Evolutionary conservation across 2,113 vertebrate species (phyloP), one percentile per base, ranked within the genome.

Genomic region (Delphinus delphis): DNA sequence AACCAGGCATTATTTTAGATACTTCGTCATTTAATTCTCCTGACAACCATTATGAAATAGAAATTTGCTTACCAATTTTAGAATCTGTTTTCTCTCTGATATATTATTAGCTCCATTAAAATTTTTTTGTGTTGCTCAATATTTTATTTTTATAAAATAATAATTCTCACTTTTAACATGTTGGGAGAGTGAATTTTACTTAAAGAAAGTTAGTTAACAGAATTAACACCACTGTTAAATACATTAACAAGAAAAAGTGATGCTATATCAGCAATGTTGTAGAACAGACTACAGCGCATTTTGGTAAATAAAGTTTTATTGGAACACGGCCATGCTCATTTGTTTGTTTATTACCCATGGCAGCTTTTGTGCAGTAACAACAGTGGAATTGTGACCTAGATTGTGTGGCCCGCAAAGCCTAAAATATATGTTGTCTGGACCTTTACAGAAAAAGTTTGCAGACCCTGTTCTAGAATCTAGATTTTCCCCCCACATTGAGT

Each of bases 121-220:
- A 73, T 5, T 76, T 65, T 33, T 92, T 88, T 60, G 67, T 91
- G 36, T 77, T 95, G 23, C 36, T 53, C 33, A 44, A 6, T 58
- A 58, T 21, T 58, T 65, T 73, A 53, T 91, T 84, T 77, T 26
- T 95, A 53, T 81, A 93, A 95, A 90, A 71, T 88, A 93, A 76
- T 76, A 82, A 41, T 38, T 91, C 60, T 96, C 11, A 77, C 83
- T 94, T 96, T 96, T 31, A 92, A 41, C 28, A 50, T 70, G 23
- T 15, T 82, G 79, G 44, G 92, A 90, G 31, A 93, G 10, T 77
- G 50, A 96, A 73, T 95, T 89, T 89, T 58, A 82, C 18, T 25
- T 80, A 89, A 68, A 36, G 15, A 91, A 65, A 93, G 18, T 26
- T 55, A 83, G 53, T 87, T 95, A 87, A 91, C 26, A 50, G 77